Evolutionary conservation across 2,888 invertebrate genomes (phyloP).

Genomic region (Uloborus plumipes): DNA sequence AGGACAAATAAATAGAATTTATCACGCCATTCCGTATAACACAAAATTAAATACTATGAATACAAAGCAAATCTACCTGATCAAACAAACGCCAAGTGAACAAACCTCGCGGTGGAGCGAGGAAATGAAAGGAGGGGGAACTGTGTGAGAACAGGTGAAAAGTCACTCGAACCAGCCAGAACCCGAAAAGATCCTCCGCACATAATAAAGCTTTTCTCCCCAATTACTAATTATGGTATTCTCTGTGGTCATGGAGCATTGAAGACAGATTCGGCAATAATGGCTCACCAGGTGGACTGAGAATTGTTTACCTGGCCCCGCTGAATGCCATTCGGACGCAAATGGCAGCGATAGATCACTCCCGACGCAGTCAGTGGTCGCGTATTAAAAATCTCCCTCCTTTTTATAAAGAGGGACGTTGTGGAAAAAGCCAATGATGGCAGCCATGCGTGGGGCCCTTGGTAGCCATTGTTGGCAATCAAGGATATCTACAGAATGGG

Average conservation of each 20-base stretch:
- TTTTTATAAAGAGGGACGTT: slow-evolving; percentile 6
- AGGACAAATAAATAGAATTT: too few species aligned
- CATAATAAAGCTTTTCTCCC: slow-evolving; percentile 1
- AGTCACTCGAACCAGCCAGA: slow-evolving; percentile 6
- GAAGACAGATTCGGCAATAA: slow-evolving; percentile 49
- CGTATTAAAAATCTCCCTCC: slow-evolving; percentile 40
- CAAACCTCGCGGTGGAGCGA: background rate
- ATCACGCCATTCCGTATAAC: too few species aligned
- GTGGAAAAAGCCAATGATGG: slow-evolving; percentile 18
- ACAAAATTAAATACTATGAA: background rate
- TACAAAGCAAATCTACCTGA: background rate
- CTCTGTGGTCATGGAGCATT: slow-evolving; percentile 26
- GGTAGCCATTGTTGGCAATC: slow-evolving; percentile 31
- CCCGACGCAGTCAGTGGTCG: slow-evolving; percentile 32
- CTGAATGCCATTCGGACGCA: slow-evolving; percentile 32
- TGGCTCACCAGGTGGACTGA: slow-evolving; percentile 46
- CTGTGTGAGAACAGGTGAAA: background rate
- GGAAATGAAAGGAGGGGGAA: background rate
- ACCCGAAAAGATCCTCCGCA: slow-evolving; percentile 1
- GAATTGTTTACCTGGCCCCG: slow-evolving; percentile 35
- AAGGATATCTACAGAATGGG: slow-evolving; percentile 11
- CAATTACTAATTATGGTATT: slow-evolving; percentile 29
- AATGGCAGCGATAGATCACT: slow-evolving; percentile 48
- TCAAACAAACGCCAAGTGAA: background rate
- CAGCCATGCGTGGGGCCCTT: slow-evolving; percentile 8